phyloP scores from a whole-genome alignment of 1,140 invertebrate species.

The Oscheius sp. region DNA sequence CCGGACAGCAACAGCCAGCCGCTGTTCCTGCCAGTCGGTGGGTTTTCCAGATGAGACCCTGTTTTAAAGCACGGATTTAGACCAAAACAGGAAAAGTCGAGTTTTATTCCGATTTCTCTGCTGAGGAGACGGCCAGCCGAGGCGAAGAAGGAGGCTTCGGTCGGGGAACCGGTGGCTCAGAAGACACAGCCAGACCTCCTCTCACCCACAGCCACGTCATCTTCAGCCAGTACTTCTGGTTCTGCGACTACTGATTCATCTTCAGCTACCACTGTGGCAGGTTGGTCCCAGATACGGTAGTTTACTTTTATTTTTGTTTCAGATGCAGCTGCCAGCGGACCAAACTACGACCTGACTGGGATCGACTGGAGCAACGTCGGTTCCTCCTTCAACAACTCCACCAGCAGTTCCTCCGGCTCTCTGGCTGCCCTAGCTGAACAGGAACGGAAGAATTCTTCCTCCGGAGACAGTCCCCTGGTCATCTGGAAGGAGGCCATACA shows the following conservation, averaged over 20 bases:
- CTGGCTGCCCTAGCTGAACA: too few species aligned
- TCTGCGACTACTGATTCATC: too few species aligned
- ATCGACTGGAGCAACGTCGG: not conserved
- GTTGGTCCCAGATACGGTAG: too few species aligned
- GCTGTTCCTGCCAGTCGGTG: not conserved
- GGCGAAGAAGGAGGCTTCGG: constrained; percentile 13
- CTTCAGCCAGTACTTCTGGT: too few species aligned
- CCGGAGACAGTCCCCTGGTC: constrained; percentile 15
- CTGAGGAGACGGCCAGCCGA: constrained; percentile 8
- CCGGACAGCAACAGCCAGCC: not conserved
- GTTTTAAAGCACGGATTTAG: not conserved
- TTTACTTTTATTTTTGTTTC: too few species aligned
- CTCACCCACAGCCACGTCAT: too few species aligned
- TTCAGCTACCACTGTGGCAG: too few species aligned
- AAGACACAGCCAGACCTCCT: not conserved
- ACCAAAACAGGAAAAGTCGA: too few species aligned
- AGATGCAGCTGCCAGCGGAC: not conserved
- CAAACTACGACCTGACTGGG: constrained; percentile 4
- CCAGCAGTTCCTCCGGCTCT: not conserved
- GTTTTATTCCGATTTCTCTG: constrained; percentile 25
- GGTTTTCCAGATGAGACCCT: not conserved
- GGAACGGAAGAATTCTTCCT: constrained; percentile 1
- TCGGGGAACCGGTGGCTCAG: not conserved
- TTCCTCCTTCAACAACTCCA: not conserved
- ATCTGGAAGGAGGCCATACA: constrained; percentile 1